Evolutionary conservation across 2,113 vertebrate species (phyloP), one percentile per base, ranked within the genome.

Genomic region (Thamnophis sirtalis): DNA sequence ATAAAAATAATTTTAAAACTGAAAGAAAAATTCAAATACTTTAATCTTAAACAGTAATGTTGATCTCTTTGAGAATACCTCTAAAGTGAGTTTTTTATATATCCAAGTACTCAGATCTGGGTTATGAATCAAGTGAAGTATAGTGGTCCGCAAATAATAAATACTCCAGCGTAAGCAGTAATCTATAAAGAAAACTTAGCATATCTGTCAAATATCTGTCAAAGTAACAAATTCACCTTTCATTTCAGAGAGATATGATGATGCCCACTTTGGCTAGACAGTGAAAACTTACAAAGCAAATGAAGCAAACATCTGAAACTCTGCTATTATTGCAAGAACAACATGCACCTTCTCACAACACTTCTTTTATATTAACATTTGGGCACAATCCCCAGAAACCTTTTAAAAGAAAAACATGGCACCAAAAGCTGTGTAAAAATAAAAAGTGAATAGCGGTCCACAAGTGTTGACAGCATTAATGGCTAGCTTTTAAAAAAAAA

Each of bases 1-100:
- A 49, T 73, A 92, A 17, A 53, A 90, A 84, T 28, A 3, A 91
- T 15, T 38, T 56, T 90, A 63, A 86, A 92, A 93, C 49, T 93
- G n/a, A 73, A 86, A 93, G 94, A 19, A 54, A 38, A 8, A 73
- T 9, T 28, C 17, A 49, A 56, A 48, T 38, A 84, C 24, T 26
- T 92, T 56, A 55, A 19, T 68, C 48, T 68, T 87, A 88, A 50
- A 21, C 19, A 60, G 8, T 54, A 53, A 54, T 10, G 43, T 60
- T 68, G 28, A 22, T 87, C 26, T 22, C 53, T 92, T 88, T 48
- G 17, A 17, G 8, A 49, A n/a, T 68, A n/a, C 63, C 63, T 68
- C 28, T 33, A 68, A 68, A 68, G n/a, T 68, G 10, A 68, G 33
- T 92, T 53, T 54, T 21, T 68, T 43, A 92, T 15, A 63, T 51